Evolutionary conservation across 2,113 vertebrate genomes (phyloP).

Genomic region (Antechinus stuartii): DNA sequence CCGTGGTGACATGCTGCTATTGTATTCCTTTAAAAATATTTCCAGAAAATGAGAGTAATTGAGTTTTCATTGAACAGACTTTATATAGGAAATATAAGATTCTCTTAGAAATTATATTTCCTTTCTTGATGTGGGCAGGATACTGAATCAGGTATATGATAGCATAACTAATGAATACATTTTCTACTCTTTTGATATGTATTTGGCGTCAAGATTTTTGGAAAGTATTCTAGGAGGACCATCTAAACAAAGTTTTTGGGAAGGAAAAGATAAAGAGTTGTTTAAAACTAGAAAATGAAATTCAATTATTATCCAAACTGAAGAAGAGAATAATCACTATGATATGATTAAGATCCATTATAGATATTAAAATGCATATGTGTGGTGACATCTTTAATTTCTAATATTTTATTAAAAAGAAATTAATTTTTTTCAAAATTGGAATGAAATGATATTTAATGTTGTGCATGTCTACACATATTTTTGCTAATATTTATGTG

Average conservation of each 20-base stretch:
- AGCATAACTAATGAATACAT: neutral
- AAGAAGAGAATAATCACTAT: neutral
- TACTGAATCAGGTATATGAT: neutral
- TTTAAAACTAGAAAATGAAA: neutral
- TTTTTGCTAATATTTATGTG: neutral
- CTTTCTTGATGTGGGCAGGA: neutral
- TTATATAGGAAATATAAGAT: neutral
- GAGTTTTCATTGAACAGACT: neutral
- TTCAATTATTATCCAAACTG: neutral
- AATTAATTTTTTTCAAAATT: neutral
- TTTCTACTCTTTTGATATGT: neutral
- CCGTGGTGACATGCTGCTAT: neutral
- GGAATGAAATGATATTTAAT: neutral
- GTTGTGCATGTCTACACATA: neutral
- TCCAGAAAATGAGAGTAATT: constrained; percentile 18
- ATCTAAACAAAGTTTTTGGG: neutral
- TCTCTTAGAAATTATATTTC: neutral
- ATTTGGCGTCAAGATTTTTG: neutral
- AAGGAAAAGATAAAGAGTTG: neutral
- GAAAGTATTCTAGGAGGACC: neutral
- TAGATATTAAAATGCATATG: neutral
- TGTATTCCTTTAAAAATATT: neutral
- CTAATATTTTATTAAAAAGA: neutral
- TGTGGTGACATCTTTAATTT: neutral
- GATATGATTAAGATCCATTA: neutral